These are phyloP conservation scores for Lepisosteus osseus DNA, from an alignment of 2,113 vertebrate genomes.

Conservation along the genomic window DNA sequence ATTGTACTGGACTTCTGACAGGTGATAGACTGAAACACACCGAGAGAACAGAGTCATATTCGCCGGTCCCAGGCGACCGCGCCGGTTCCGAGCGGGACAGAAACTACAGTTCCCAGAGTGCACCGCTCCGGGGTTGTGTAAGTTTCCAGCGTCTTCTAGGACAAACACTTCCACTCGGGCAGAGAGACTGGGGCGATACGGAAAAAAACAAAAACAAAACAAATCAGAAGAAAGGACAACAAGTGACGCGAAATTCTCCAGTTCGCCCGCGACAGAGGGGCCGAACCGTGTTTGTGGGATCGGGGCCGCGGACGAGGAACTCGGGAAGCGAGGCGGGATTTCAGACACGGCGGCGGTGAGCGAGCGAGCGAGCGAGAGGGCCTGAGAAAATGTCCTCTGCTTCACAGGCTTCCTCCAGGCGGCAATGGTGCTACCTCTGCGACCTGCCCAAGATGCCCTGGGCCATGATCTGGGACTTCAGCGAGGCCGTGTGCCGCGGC, in stretches of 20 bases:
- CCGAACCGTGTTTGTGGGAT: slow-evolving; percentile 14
- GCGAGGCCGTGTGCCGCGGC: slow-evolving; percentile 83
- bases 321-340: slow-evolving; percentile 34
- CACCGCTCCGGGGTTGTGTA: slow-evolving; percentile 42
- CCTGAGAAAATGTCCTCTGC: slow-evolving; percentile 74
- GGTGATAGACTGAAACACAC: no score
- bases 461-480: slow-evolving; percentile 91
- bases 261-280: slow-evolving; percentile 17
- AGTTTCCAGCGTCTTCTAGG: slow-evolving; percentile 50
- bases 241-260: not conserved
- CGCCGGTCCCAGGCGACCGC: no score
- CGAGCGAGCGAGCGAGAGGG: slow-evolving; percentile 32
- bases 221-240: slow-evolving; percentile 23
- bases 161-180: slow-evolving; percentile 36
- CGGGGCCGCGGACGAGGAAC: slow-evolving; percentile 7
- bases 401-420: slow-evolving; percentile 77
- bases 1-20: no score
- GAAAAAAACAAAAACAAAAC: not conserved
- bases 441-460: slow-evolving; percentile 89
- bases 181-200: slow-evolving; percentile 24
- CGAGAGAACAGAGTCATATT: no score
- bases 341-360: slow-evolving; percentile 22
- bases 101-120: slow-evolving; percentile 40
- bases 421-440: slow-evolving; percentile 89
- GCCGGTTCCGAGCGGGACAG: not conserved